Evolutionary conservation across 2,888 invertebrate species (phyloP).

Genomic region (Tachystola acroxantha): DNA sequence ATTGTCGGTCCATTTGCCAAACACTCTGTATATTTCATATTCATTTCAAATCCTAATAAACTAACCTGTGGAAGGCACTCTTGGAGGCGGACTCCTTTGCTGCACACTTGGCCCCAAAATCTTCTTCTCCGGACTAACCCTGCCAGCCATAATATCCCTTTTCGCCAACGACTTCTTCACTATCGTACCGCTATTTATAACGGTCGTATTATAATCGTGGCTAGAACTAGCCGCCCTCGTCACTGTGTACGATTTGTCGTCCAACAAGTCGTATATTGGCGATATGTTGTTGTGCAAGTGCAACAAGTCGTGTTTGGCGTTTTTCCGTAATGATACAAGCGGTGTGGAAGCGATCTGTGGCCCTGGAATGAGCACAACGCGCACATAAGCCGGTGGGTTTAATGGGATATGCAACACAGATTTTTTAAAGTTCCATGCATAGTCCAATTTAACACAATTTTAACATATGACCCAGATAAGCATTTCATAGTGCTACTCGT

Average conservation of each 20-base stretch:
- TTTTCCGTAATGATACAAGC: constrained; percentile 37
- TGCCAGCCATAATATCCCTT: constrained; percentile 49
- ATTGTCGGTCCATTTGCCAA: no score
- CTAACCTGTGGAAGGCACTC: constrained; percentile 28
- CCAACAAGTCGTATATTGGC: constrained; percentile 58
- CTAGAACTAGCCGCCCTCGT: constrained; percentile 33
- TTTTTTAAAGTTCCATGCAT: no score
- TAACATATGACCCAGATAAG: no score
- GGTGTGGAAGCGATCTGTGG: constrained; percentile 63
- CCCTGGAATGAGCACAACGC: constrained; percentile 35
- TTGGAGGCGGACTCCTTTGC: constrained; percentile 16
- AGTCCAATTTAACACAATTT: no score
- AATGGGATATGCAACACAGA: neutral
- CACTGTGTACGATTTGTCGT: constrained; percentile 53
- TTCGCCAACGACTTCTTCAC: constrained; percentile 46
- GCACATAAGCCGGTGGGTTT: neutral
- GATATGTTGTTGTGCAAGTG: constrained; percentile 62
- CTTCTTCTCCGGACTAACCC: constrained; percentile 47
- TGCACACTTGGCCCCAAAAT: constrained; percentile 25
- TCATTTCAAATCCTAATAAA: no score
- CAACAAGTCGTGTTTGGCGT: constrained; percentile 41
- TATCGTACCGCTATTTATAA: constrained; percentile 56
- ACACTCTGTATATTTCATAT: no score
- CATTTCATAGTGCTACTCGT: no score
- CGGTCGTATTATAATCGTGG: constrained; percentile 43